Percentiles rank a stretch among this genome's conserved stretches.
These are phyloP conservation scores for Troides oblongomaculatus DNA, from an alignment of 2,888 invertebrate species.

Conservation along the genomic window DNA sequence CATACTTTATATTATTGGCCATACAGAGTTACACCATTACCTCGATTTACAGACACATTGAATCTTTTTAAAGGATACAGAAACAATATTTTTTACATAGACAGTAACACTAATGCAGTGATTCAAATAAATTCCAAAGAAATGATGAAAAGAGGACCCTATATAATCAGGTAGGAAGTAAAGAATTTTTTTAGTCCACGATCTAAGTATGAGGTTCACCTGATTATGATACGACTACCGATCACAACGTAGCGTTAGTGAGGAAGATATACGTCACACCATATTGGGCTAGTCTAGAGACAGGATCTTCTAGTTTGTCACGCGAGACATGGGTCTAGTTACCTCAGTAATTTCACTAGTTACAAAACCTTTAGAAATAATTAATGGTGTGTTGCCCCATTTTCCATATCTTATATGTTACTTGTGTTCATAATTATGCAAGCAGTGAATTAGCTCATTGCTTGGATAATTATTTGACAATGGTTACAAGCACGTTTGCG, in stretches of 20 bases:
- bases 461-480: neutral
- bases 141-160: conserved; percentile 11
- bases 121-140: conserved; percentile 16
- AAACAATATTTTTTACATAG: conserved; percentile 18
- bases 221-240: too few relatives aligned
- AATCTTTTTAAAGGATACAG: conserved; percentile 20
- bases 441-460: neutral
- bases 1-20: conserved; percentile 28
- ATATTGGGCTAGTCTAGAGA: too few relatives aligned
- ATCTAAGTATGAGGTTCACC: too few relatives aligned
- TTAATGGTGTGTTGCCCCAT: neutral
- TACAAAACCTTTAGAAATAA: neutral
- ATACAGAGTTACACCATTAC: conserved; percentile 57
- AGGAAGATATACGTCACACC: too few relatives aligned
- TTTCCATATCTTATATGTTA: neutral
- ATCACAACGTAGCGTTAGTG: too few relatives aligned
- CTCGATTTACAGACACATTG: conserved; percentile 55
- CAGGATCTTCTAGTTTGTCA: too few relatives aligned
- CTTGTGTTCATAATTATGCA: neutral
- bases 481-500: neutral
- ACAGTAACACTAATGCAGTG: conserved; percentile 4
- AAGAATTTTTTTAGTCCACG: too few relatives aligned
- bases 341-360: too few relatives aligned
- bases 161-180: neutral
- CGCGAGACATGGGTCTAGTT: too few relatives aligned